A percentile compares a stretch with the other conserved stretches of the same genome.
phyloP scores from a whole-genome alignment of 2,888 invertebrate species.

The Euplexia lucipara region DNA sequence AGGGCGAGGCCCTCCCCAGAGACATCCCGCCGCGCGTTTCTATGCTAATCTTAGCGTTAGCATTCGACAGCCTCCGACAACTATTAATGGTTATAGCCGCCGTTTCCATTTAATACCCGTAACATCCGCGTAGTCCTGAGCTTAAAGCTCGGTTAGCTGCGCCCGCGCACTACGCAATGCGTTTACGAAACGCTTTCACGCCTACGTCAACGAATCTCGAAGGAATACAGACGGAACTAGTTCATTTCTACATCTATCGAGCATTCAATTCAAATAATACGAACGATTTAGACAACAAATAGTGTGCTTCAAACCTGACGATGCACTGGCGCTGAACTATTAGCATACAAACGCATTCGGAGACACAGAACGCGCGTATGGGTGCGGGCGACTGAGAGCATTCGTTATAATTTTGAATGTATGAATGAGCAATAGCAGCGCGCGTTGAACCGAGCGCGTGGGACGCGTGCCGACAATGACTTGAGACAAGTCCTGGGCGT shows the following conservation, averaged over 20 bases:
- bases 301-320: constrained; percentile 86
- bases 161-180: constrained; percentile 83
- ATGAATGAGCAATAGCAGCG: constrained; percentile 89
- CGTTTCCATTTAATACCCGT: constrained; percentile 83
- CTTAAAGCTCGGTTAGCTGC: constrained; percentile 71
- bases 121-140: constrained; percentile 76
- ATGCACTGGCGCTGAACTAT: constrained; percentile 88
- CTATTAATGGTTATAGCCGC: constrained; percentile 88
- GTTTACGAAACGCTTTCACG: constrained; percentile 86
- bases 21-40: constrained; percentile 86
- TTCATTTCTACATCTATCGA: constrained; percentile 88
- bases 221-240: constrained; percentile 85
- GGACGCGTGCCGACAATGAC: constrained; percentile 88
- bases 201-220: constrained; percentile 81
- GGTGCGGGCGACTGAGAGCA: constrained; percentile 87
- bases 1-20: constrained; percentile 85
- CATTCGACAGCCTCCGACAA: constrained; percentile 85
- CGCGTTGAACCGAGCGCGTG: constrained; percentile 85
- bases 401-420: constrained; percentile 91
- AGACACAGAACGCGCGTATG: constrained; percentile 83
- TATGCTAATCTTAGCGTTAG: constrained; percentile 88
- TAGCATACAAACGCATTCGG: constrained; percentile 90
- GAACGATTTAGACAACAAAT: constrained; percentile 89
- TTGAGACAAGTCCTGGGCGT: constrained; percentile 90
- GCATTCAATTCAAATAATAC: constrained; percentile 91